phyloP scores from a whole-genome alignment of 2,888 invertebrate species.

The Strigamia crassipes region DNA sequence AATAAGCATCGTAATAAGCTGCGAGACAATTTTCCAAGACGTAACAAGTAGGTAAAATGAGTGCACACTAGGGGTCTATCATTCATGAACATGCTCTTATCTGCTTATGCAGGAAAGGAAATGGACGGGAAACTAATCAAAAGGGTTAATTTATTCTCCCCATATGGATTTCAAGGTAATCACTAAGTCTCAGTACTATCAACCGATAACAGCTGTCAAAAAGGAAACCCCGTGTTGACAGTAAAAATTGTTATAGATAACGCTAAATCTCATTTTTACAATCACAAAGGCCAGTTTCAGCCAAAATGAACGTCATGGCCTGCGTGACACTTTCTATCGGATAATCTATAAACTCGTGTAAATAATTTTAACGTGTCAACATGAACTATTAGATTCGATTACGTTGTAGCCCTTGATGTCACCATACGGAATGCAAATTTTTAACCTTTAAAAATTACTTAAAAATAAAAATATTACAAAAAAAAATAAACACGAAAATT shows the following conservation, averaged over 20 bases:
- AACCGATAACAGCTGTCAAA: slow-evolving; percentile 39
- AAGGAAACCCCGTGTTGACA: slow-evolving; percentile 35
- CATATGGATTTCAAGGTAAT: slow-evolving; percentile 40
- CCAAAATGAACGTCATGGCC: background rate
- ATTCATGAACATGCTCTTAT: slow-evolving; percentile 30
- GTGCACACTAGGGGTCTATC: slow-evolving; percentile 31
- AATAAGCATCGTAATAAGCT: slow-evolving; percentile 37
- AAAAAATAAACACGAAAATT: no score
- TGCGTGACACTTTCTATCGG: background rate
- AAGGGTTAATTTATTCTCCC: slow-evolving; percentile 42
- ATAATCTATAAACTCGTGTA: background rate
- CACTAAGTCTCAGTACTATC: slow-evolving; percentile 4
- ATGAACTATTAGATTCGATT: background rate
- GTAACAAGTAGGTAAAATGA: slow-evolving; percentile 35
- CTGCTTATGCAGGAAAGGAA: slow-evolving; percentile 25
- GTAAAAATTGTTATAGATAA: slow-evolving; percentile 20
- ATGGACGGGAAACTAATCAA: slow-evolving; percentile 34
- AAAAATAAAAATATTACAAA: no score
- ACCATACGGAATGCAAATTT: no score
- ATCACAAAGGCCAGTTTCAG: background rate
- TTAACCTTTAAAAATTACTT: no score
- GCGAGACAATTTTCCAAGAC: slow-evolving; percentile 37
- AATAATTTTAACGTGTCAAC: background rate
- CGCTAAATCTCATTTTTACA: background rate
- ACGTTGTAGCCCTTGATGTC: no score